A percentile compares a stretch with the other conserved stretches of the same genome.
phyloP scores from a whole-genome alignment of 2,888 invertebrate genomes.

The Agonopterix heracliana region DNA sequence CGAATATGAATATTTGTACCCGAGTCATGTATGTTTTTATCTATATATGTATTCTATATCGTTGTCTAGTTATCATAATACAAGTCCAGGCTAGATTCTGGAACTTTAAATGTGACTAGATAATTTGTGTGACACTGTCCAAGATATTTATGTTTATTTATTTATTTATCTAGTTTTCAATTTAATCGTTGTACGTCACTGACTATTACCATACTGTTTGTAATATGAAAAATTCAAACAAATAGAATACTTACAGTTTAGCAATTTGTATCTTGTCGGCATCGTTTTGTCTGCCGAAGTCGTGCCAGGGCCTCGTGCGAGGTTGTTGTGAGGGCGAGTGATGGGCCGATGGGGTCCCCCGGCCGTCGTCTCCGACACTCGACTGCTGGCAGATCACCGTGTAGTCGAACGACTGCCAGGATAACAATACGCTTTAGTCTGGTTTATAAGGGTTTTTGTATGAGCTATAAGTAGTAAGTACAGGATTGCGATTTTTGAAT shows the following conservation, averaged over 20 bases:
- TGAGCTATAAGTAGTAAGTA: neutral
- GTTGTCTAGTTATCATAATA: too few species aligned
- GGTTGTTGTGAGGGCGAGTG: constrained; percentile 78
- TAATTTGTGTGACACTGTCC: too few species aligned
- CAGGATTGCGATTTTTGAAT: too few species aligned
- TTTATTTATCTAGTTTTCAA: too few species aligned
- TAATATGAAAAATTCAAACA: neutral
- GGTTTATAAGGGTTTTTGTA: too few species aligned
- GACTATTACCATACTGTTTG: neutral
- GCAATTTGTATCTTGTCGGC: constrained; percentile 98
- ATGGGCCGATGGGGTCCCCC: constrained; percentile 78
- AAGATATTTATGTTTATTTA: too few species aligned
- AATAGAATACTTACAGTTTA: constrained; percentile 89
- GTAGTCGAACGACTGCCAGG: constrained; percentile 90
- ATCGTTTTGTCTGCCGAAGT: constrained; percentile 94
- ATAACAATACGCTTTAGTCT: constrained; percentile 11
- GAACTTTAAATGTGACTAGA: too few species aligned
- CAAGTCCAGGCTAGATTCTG: too few species aligned
- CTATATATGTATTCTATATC: too few species aligned
- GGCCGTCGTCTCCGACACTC: constrained; percentile 72
- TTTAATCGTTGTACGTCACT: too few species aligned
- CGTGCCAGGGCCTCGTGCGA: constrained; percentile 93
- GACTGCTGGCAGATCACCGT: constrained; percentile 90
- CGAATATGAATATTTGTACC: too few species aligned
- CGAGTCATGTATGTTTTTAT: too few species aligned